Evolutionary conservation across 2,797 vertebrate species (phyloP).

Genomic region (Peromyscus melanophrys): DNA sequence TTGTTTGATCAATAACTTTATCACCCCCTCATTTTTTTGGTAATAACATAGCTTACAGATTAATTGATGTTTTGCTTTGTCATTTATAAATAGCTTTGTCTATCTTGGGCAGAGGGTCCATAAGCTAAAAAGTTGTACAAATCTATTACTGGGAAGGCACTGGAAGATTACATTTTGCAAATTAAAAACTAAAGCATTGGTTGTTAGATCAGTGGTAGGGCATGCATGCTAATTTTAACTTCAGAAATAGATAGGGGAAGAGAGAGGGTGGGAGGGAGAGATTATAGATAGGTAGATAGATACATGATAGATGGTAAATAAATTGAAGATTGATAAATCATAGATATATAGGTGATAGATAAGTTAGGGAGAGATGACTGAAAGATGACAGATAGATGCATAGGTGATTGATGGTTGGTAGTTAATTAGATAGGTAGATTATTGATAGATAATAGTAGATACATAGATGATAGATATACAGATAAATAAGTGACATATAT

Average conservation of each 20-base stretch:
- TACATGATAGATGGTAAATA: background rate
- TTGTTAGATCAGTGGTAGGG: too few relatives aligned
- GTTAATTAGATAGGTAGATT: background rate
- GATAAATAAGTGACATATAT: background rate
- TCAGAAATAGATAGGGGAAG: background rate
- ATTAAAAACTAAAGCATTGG: background rate
- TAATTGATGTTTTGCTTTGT: constrained; percentile 62
- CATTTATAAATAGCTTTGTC: constrained; percentile 54
- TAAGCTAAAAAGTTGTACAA: constrained; percentile 20
- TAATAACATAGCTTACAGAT: constrained; percentile 27
- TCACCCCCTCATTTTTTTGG: background rate
- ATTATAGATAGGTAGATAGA: background rate
- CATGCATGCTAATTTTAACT: background rate
- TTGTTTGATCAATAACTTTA: constrained; percentile 62
- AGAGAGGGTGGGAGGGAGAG: too few relatives aligned
- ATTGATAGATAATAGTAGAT: background rate
- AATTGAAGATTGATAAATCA: background rate
- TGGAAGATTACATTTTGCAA: background rate
- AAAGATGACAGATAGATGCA: background rate
- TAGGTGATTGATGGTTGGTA: background rate
- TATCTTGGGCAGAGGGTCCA: constrained; percentile 26
- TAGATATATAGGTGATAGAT: background rate
- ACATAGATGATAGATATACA: background rate
- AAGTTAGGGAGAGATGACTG: background rate
- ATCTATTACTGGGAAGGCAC: constrained; percentile 6